Evolutionary conservation across 2,888 invertebrate species (phyloP).

Genomic region (Xestia c-nigrum): DNA sequence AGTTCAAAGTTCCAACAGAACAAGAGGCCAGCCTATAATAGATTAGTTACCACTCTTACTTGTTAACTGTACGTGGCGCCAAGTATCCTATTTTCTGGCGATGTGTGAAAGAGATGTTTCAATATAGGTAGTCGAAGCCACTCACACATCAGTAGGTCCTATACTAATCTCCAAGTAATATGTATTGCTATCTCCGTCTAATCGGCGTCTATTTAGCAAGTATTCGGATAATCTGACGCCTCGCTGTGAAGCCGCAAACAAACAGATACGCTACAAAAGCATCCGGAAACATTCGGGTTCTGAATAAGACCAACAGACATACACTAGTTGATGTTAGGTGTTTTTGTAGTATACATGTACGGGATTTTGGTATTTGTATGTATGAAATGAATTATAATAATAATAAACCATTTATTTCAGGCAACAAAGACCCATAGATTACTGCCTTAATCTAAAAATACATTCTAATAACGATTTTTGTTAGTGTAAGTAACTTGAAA

Average conservation of each 20-base stretch:
- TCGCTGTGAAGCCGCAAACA: constrained; percentile 49
- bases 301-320: constrained; percentile 54
- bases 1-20: background rate
- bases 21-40: background rate
- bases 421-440: no score
- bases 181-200: constrained; percentile 48
- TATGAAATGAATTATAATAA: background rate
- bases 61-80: constrained; percentile 30
- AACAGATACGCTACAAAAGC: constrained; percentile 55
- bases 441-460: no score
- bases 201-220: constrained; percentile 53
- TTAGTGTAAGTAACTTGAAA: no score
- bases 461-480: no score
- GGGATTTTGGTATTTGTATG: constrained; percentile 30
- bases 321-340: constrained; percentile 17
- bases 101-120: constrained; percentile 10
- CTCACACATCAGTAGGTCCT: constrained; percentile 36
- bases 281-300: constrained; percentile 55
- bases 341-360: constrained; percentile 20
- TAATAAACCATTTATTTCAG: no score
- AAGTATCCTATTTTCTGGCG: constrained; percentile 15
- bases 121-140: constrained; percentile 5
- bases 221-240: constrained; percentile 65
- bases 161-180: constrained; percentile 34
- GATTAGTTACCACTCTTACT: background rate